Evolutionary conservation across 37 sponge, comb jelly and placozoan genomes (phyloP).

Genomic region (Diacarnus erythraeanus): DNA sequence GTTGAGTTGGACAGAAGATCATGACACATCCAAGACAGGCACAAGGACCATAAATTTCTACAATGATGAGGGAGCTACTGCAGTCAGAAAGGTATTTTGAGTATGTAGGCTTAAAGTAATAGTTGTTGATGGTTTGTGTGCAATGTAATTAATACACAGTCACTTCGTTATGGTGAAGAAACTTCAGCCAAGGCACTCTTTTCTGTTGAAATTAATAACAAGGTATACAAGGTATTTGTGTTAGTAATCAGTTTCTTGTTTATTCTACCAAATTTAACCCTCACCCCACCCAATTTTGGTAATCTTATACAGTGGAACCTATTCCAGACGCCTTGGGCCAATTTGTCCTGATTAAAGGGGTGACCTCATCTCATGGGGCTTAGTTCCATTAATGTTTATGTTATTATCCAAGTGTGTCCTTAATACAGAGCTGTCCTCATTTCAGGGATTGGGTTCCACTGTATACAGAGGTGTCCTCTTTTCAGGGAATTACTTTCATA

Average conservation of each 20-base stretch:
- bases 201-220: constrained; percentile 46
- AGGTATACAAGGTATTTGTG: constrained; percentile 16
- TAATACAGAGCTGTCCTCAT: no score
- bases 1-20: constrained; percentile 63
- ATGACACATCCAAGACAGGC: constrained; percentile 48
- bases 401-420: neutral
- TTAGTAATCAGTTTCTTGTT: neutral
- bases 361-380: no score
- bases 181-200: constrained; percentile 49
- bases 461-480: no score
- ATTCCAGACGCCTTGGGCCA: no score
- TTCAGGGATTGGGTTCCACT: no score
- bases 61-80: constrained; percentile 58
- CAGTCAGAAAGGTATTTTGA: constrained; percentile 67
- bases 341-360: no score
- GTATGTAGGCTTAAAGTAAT: no score
- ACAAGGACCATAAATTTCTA: constrained; percentile 62
- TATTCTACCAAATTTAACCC: no score
- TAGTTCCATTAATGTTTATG: neutral
- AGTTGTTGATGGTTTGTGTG: no score
- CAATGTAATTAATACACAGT: constrained; percentile 25
- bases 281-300: no score
- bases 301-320: no score
- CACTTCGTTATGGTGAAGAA: constrained; percentile 61
- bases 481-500: neutral